phyloP scores from a whole-genome alignment of 1,140 invertebrate species.

The Triops longicaudatus region DNA sequence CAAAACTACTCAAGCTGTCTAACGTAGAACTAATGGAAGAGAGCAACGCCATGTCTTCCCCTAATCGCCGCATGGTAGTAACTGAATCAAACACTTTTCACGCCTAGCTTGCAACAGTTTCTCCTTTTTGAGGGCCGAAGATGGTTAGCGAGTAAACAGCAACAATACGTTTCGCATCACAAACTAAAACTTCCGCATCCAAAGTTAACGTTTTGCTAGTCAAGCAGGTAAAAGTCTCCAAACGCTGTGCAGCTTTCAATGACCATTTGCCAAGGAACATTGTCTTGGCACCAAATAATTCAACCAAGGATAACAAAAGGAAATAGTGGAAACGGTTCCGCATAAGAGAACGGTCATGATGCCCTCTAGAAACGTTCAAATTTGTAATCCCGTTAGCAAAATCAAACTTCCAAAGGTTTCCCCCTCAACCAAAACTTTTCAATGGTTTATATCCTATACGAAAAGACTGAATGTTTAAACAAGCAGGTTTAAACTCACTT shows the following conservation, averaged over 20 bases:
- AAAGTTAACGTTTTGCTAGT: too few species aligned
- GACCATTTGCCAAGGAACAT: not conserved
- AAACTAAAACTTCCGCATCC: too few species aligned
- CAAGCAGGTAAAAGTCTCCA: too few species aligned
- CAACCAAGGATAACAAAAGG: not conserved
- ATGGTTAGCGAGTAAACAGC: not conserved
- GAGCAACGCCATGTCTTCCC: not conserved
- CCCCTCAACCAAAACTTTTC: not conserved
- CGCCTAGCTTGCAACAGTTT: not conserved
- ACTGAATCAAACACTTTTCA: not conserved
- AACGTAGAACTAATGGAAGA: not conserved
- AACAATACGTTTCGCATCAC: not conserved
- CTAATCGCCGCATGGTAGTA: constrained; percentile 13
- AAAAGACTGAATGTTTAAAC: not conserved
- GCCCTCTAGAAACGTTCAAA: not conserved
- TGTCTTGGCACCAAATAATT: not conserved
- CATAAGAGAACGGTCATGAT: not conserved
- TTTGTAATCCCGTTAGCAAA: not conserved
- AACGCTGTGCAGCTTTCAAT: not conserved
- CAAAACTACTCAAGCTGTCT: constrained; percentile 21
- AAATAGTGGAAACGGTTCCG: not conserved
- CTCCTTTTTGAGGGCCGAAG: not conserved
- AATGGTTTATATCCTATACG: not conserved
- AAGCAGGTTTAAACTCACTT: constrained; percentile 49
- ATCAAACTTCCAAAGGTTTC: not conserved